Percentiles rank a stretch among this genome's conserved stretches.
Evolutionary conservation across 2,888 invertebrate species (phyloP).

Genomic region (Diplolepis rosae): DNA sequence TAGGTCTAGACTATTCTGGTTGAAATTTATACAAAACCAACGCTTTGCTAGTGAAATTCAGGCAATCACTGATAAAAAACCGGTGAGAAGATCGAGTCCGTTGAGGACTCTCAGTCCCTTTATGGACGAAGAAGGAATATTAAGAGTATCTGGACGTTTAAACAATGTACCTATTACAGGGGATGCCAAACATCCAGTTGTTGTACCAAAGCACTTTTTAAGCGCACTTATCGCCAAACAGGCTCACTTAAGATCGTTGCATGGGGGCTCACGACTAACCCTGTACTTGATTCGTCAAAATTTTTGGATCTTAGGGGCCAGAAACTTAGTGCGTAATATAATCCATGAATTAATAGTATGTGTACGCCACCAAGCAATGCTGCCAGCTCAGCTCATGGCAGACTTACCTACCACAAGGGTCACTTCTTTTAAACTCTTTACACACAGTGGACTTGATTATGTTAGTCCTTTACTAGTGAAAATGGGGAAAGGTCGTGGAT

Average conservation of each 20-base stretch:
- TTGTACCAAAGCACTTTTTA: background rate
- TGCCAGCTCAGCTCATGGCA: constrained; percentile 23
- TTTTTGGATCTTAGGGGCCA: constrained; percentile 31
- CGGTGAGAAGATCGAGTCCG: background rate
- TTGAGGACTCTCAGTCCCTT: constrained; percentile 29
- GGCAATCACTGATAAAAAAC: background rate
- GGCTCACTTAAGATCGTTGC: background rate
- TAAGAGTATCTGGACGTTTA: constrained; percentile 43
- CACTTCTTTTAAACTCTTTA: constrained; percentile 23
- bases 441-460: constrained; percentile 38
- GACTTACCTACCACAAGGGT: constrained; percentile 16
- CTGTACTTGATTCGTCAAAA: constrained; percentile 32
- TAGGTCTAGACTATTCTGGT: background rate
- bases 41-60: background rate
- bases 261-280: background rate
- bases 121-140: constrained; percentile 31
- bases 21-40: too few species aligned
- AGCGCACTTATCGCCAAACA: background rate
- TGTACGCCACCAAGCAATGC: constrained; percentile 11
- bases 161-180: constrained; percentile 20
- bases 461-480: constrained; percentile 44
- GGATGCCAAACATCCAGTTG: background rate
- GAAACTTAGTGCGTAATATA: constrained; percentile 15
- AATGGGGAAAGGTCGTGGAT: constrained; percentile 36
- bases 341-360: constrained; percentile 36